These are phyloP conservation scores for Oscheius onirici DNA, from an alignment of 2,888 invertebrate species.

Conservation along the genomic window DNA sequence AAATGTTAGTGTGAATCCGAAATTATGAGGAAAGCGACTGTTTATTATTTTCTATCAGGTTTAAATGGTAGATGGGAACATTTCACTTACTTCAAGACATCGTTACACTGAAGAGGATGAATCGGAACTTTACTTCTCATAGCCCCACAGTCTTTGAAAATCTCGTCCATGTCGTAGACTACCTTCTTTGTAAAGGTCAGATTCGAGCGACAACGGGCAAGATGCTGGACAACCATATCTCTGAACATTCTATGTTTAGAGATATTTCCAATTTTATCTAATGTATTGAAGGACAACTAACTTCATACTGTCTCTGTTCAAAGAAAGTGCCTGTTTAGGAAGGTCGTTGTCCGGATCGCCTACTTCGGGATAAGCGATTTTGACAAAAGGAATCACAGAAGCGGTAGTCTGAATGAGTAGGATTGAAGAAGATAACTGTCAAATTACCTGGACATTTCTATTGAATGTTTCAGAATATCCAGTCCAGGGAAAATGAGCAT, in stretches of 20 bases:
- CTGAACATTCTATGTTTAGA: no score
- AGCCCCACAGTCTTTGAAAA: slow-evolving; percentile 63
- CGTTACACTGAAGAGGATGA: slow-evolving; percentile 23
- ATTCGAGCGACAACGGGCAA: slow-evolving; percentile 79
- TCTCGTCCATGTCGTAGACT: slow-evolving; percentile 80
- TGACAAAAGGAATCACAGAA: slow-evolving; percentile 59
- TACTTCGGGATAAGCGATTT: slow-evolving; percentile 61
- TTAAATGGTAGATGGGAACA: no score
- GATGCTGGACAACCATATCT: slow-evolving; percentile 78
- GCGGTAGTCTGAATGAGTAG: slow-evolving; percentile 38
- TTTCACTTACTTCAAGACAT: slow-evolving; percentile 25
- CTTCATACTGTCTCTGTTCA: slow-evolving; percentile 34
- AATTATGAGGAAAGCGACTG: no score
- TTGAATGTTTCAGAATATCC: slow-evolving; percentile 11
- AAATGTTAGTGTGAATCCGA: neutral
- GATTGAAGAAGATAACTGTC: neutral
- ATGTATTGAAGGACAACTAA: no score
- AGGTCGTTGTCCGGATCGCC: slow-evolving; percentile 42
- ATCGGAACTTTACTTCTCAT: slow-evolving; percentile 12
- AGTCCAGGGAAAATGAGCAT: neutral
- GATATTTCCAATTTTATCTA: no score
- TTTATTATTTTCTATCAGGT: no score
- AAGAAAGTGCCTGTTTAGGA: slow-evolving; percentile 37
- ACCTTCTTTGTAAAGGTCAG: slow-evolving; percentile 77
- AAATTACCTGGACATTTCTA: neutral